Evolutionary conservation across 2,888 invertebrate species (phyloP).

Genomic region (Candidula unifasciata): DNA sequence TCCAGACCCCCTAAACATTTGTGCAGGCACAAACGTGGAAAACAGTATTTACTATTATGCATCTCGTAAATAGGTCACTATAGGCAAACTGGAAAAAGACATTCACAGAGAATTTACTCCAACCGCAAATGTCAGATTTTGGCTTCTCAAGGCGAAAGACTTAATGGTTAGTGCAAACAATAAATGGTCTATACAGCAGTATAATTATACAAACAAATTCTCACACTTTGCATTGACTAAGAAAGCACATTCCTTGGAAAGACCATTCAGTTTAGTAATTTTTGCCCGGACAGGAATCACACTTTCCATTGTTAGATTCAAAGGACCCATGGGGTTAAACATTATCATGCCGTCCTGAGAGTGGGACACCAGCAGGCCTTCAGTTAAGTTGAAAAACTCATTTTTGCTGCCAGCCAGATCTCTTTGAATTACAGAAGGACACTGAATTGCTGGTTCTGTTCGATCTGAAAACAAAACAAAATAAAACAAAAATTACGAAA

Average conservation of each 20-base stretch:
- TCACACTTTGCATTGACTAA: slow-evolving; percentile 35
- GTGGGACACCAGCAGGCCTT: slow-evolving; percentile 2
- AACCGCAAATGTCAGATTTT: no score
- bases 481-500: no score
- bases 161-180: no score
- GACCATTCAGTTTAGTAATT: slow-evolving; percentile 26
- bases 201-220: background rate
- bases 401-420: background rate
- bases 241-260: slow-evolving; percentile 30
- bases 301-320: slow-evolving; percentile 15
- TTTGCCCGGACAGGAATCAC: slow-evolving; percentile 6
- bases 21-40: no score
- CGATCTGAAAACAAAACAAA: slow-evolving; percentile 12
- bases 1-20: no score
- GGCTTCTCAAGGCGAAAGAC: no score
- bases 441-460: slow-evolving; percentile 24
- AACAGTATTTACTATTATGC: no score
- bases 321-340: slow-evolving; percentile 9
- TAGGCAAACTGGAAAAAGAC: no score
- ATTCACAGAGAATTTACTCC: no score
- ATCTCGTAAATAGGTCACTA: no score
- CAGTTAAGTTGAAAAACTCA: slow-evolving; percentile 14
- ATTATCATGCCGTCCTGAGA: slow-evolving; percentile 14
- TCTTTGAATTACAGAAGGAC: background rate
- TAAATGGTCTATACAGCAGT: background rate